Evolutionary conservation across 1,140 invertebrate species (phyloP).

Genomic region (Battus philenor): DNA sequence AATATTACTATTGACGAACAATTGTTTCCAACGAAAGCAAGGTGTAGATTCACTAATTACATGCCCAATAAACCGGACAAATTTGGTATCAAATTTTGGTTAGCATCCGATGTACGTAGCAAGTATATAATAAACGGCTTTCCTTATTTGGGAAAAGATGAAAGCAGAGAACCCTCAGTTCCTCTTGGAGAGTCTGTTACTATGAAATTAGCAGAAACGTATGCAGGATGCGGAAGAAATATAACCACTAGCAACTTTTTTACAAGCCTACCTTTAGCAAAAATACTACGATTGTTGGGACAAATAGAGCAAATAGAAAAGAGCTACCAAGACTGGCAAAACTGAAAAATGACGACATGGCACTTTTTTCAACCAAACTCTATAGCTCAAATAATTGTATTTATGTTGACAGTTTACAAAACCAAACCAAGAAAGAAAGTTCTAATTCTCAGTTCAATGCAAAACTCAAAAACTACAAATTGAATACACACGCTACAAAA

Average conservation of each 20-base stretch:
- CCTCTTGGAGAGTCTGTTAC: constrained; percentile 1
- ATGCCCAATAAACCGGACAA: background rate
- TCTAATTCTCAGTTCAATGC: background rate
- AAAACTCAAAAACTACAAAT: background rate
- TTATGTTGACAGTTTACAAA: background rate
- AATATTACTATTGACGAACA: no score
- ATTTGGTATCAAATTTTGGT: no score
- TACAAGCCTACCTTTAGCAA: background rate
- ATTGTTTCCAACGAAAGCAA: no score
- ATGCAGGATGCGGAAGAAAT: no score
- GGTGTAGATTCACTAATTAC: background rate
- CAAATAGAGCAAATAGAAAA: background rate
- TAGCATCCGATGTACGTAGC: no score
- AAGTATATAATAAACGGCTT: no score
- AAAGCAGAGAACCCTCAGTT: background rate
- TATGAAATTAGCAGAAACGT: no score
- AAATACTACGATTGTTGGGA: background rate
- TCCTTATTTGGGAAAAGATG: no score
- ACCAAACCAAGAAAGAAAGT: background rate
- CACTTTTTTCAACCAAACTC: no score
- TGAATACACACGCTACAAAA: no score
- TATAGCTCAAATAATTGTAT: background rate
- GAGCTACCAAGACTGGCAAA: background rate
- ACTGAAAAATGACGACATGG: no score
- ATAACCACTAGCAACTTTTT: background rate